phyloP scores from a whole-genome alignment of 2,113 vertebrate species.

The Alaudala cheleensis region DNA sequence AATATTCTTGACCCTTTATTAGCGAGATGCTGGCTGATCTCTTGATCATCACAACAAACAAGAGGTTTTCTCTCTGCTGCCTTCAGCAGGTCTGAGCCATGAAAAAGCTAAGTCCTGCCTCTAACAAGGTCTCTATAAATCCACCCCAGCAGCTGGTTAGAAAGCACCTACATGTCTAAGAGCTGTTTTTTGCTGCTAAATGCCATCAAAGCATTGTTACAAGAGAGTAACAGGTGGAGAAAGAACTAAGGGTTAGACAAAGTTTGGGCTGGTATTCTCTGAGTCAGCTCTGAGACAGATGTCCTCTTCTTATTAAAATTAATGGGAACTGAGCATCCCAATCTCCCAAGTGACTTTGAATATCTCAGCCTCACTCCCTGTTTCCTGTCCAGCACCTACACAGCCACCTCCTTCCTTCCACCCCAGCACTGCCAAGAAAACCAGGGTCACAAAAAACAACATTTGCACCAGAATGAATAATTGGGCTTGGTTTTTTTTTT shows the following conservation, averaged over 20 bases:
- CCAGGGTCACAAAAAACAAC: neutral
- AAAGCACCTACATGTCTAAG: neutral
- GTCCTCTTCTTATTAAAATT: constrained; percentile 61
- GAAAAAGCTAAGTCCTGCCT: neutral
- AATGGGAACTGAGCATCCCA: constrained; percentile 24
- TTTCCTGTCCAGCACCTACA: neutral
- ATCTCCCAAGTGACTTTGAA: constrained; percentile 43
- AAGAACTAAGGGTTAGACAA: constrained; percentile 24
- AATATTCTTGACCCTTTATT: neutral
- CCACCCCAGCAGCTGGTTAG: neutral
- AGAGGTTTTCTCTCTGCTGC: neutral
- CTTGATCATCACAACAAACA: neutral
- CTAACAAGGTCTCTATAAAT: neutral
- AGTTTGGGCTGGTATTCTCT: constrained; percentile 57
- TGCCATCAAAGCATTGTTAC: neutral
- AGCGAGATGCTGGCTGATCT: neutral
- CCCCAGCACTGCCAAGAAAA: neutral
- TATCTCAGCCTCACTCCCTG: neutral
- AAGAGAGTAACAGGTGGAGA: constrained; percentile 9
- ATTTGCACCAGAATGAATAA: neutral
- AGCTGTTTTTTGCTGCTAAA: constrained; percentile 6
- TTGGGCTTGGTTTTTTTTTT: neutral
- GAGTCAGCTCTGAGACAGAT: constrained; percentile 47
- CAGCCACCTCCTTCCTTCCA: neutral
- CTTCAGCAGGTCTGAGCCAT: neutral